phyloP scores from a whole-genome alignment of 2,113 vertebrate species.

The Mustela nigripes region DNA sequence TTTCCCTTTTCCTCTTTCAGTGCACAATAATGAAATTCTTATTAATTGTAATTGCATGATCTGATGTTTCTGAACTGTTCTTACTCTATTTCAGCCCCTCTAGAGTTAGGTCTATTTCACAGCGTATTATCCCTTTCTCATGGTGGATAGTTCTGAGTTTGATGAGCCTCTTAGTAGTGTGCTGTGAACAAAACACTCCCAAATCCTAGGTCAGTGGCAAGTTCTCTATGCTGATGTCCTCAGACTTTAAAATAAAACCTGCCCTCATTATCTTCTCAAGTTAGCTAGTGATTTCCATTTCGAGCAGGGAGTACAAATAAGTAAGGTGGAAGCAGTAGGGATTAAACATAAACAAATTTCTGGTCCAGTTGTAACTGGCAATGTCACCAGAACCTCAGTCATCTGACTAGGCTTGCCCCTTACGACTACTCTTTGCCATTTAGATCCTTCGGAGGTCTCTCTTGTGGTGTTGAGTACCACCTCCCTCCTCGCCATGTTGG shows the following conservation, averaged over 20 bases:
- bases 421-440: neutral
- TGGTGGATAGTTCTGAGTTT: neutral
- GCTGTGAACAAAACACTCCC: neutral
- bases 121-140: neutral
- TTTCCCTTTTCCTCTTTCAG: neutral
- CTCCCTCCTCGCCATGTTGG: neutral
- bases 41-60: neutral
- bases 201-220: neutral
- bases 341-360: neutral
- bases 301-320: neutral
- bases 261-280: neutral
- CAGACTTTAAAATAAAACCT: neutral
- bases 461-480: neutral
- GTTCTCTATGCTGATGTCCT: neutral
- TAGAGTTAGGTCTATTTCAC: neutral
- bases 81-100: neutral
- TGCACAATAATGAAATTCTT: conserved; percentile 4
- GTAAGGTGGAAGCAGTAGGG: neutral
- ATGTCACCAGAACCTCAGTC: neutral
- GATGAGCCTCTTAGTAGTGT: neutral
- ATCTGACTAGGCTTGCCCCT: neutral
- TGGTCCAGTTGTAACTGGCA: neutral
- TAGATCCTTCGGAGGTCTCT: neutral
- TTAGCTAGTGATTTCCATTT: neutral
- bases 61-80: neutral